Evolutionary conservation across 1,140 invertebrate species (phyloP).

Genomic region (Halotydeus destructor): DNA sequence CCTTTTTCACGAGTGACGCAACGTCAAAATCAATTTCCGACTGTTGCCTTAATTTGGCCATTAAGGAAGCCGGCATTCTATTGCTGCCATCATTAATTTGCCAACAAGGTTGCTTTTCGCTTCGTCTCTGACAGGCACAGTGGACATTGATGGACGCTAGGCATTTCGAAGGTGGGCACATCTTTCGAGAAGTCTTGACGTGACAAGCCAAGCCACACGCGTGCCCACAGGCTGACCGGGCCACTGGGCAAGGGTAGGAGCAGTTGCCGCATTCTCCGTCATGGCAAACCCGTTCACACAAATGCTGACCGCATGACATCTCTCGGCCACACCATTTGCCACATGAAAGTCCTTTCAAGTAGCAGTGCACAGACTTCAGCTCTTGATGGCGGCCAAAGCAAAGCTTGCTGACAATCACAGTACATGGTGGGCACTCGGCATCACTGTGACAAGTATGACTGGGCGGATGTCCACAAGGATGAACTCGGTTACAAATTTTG

Average conservation of each 20-base stretch:
- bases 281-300: constrained; percentile 49
- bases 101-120: constrained; percentile 4
- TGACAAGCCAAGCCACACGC: constrained; percentile 58
- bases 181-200: constrained; percentile 38
- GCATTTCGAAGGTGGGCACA: constrained; percentile 29
- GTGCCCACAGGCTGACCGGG: constrained; percentile 85
- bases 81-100: constrained; percentile 1
- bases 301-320: constrained; percentile 52
- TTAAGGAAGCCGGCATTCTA: background rate
- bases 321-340: constrained; percentile 58
- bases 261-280: constrained; percentile 46
- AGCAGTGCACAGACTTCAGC: constrained; percentile 45
- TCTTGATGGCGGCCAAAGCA: constrained; percentile 72
- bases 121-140: constrained; percentile 6
- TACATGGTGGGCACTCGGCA: constrained; percentile 68
- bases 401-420: constrained; percentile 59
- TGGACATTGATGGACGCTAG: constrained; percentile 28
- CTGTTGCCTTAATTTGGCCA: background rate
- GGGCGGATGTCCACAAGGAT: constrained; percentile 56
- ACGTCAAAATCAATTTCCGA: background rate
- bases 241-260: constrained; percentile 62
- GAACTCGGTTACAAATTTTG: constrained; percentile 47
- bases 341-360: constrained; percentile 68
- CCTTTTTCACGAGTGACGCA: background rate
- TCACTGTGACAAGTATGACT: constrained; percentile 54